These are phyloP conservation scores for Antitype chi DNA, from an alignment of 2,888 invertebrate species.

Conservation along the genomic window DNA sequence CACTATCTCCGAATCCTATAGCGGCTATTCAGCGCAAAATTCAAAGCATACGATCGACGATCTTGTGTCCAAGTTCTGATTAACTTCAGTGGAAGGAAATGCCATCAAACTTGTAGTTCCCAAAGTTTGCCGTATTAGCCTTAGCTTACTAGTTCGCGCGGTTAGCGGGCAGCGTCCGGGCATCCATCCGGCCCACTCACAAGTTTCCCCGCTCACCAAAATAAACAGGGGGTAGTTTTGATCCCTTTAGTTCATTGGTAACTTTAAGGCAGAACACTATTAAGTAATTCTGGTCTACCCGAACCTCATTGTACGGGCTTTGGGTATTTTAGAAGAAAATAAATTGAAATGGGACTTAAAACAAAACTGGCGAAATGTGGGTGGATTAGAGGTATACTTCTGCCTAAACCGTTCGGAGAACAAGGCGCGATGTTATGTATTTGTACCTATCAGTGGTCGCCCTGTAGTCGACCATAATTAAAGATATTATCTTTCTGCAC, in stretches of 20 bases:
- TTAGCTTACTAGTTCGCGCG: constrained; percentile 17
- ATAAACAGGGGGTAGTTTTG: constrained; percentile 6
- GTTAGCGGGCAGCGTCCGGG: constrained; percentile 8
- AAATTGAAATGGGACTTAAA: neutral
- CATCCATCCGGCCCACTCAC: constrained; percentile 1
- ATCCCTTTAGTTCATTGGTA: constrained; percentile 16
- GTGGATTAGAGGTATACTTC: too few relatives aligned
- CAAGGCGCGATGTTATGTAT: too few relatives aligned
- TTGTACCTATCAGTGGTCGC: too few relatives aligned
- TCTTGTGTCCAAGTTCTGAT: constrained; percentile 28
- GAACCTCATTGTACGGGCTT: neutral
- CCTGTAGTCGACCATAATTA: too few relatives aligned
- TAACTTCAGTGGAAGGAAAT: constrained; percentile 31
- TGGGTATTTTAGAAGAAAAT: neutral
- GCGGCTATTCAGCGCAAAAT: neutral
- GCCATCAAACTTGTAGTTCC: constrained; percentile 18
- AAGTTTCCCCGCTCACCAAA: constrained; percentile 14
- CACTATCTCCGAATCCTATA: neutral
- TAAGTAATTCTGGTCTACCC: neutral
- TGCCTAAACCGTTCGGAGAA: too few relatives aligned
- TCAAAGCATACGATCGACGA: too few relatives aligned
- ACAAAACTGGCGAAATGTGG: too few relatives aligned
- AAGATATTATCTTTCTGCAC: too few relatives aligned
- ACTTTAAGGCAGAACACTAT: neutral
- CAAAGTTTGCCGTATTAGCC: constrained; percentile 29